Evolutionary conservation across 2,888 invertebrate species (phyloP), one percentile per base, ranked within the genome.

Genomic region (Tipula vernalis): DNA sequence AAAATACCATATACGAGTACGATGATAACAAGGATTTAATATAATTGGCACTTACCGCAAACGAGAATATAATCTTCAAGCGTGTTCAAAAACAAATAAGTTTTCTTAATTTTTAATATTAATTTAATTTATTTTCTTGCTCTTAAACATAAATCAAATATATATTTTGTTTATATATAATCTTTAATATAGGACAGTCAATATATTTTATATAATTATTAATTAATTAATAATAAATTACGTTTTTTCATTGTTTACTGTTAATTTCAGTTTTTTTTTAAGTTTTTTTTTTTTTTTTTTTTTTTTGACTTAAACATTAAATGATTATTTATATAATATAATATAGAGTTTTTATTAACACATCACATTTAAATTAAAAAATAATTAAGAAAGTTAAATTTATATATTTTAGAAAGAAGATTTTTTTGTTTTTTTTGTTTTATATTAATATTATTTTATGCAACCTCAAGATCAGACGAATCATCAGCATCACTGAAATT

Each of bases 401-500:
- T 28, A 71, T 28, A 71, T 57, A 57, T 57, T 57, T 15, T 57
- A 57, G 51, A 57, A 57, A 57, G 51, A n/a, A 57, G 15, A 57
- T 15, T 57, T n/a, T 15, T 57, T 85, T 28, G 41, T n/a, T 15
- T 57, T 44, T 36, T 87, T 39, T 36, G 13, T 87, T 15, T 71
- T 71, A 71, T 71, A 28, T 28, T 15, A 10, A 6, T 18, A 18
- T 71, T 71, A 71, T 18, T 18, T 92, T 94, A 96, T 91, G 96
- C 96, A 87, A 96, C 96, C 92, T 96, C 96, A 87, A 96, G 92
- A 89, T 96, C 96, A 0, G 96, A 96, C 88, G 96, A 96, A 89
- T 96, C 96, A 89, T 95, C 95, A 44, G 91, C 91, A 89, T 95
- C 95, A 88, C 94, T 93, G 90, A 94, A 91, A 39, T 87, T 86